Evolutionary conservation across 2,113 vertebrate species (phyloP), one percentile per base, ranked within the genome.

Genomic region (Zootoca vivipara): DNA sequence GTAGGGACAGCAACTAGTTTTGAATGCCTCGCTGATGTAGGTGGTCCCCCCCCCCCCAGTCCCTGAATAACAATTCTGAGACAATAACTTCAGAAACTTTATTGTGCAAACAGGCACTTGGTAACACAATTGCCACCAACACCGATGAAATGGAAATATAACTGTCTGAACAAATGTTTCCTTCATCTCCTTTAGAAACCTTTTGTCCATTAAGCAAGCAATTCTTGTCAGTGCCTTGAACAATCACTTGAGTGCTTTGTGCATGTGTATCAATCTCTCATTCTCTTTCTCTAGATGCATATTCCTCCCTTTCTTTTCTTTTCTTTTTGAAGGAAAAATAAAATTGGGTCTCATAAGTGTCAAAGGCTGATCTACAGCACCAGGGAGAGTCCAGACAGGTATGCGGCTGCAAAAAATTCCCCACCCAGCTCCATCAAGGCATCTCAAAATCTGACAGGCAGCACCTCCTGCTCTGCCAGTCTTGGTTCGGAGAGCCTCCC

Each of bases 171-270:
- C 33, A 73, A 62, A 35, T 90, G 86, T 3, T 92, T 94, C 46
- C 83, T 79, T 93, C 13, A n/a, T 6, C 1, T 88, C 89, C 65
- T 52, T 1, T 83, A 86, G 74, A 91, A 94, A 89, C 28, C 52
- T 78, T 67, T 33, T 73, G 83, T 82, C 87, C 72, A 92, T 89
- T 88, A 93, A 75, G 64, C 0, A 2, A 70, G 8, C 58, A 79
- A 62, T 56, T 91, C 90, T 85, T 80, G 67, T 38, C 30, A 80
- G 56, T 33, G 3, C 84, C 81, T 82, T 5, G 69, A 85, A 86
- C 72, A 67, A 74, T 16, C 70, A 52, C 83, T 91, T 93, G 87
- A 56, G 28, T 64, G 40, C 58, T n/a, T 38, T 70, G 72, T 40
- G 40, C n/a, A 62, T 87, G 2, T 40, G 56, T 73, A 80, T 83